Percentiles rank a stretch among this genome's conserved stretches.
These are phyloP conservation scores for Leptothorax acervorum DNA, from an alignment of 2,888 invertebrate genomes.

Conservation along the genomic window DNA sequence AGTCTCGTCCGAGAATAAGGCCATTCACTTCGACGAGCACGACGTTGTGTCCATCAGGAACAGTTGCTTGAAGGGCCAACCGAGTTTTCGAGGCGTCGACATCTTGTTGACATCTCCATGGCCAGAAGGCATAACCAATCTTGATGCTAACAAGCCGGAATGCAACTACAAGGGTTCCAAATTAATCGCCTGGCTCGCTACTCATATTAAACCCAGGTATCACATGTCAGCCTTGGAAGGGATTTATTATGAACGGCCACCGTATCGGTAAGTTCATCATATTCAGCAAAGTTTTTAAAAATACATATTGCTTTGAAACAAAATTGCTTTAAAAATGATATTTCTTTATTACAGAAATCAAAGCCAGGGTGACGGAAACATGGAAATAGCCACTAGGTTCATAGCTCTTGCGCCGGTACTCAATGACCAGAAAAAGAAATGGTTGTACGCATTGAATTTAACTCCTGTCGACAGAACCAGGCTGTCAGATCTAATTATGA, in stretches of 20 bases:
- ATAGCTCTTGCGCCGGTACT: constrained; percentile 94
- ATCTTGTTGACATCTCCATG: constrained; percentile 96
- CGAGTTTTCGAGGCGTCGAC: constrained; percentile 95
- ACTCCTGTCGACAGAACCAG: constrained; percentile 93
- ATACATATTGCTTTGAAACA: not conserved
- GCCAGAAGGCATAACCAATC: constrained; percentile 91
- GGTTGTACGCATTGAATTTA: constrained; percentile 96
- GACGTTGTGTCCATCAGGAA: constrained; percentile 91
- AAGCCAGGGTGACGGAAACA: constrained; percentile 89
- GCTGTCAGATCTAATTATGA: constrained; percentile 91
- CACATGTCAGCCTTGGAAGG: constrained; percentile 94
- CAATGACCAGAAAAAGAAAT: constrained; percentile 94
- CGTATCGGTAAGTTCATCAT: constrained; percentile 90
- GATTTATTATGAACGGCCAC: constrained; percentile 94
- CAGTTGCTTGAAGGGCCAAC: constrained; percentile 90
- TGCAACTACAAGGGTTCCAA: constrained; percentile 88
- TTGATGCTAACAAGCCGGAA: constrained; percentile 85
- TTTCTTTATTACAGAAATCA: constrained; percentile 88
- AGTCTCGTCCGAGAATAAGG: constrained; percentile 81
- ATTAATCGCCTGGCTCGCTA: constrained; percentile 92
- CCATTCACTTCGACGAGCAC: constrained; percentile 89
- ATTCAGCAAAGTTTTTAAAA: not conserved
- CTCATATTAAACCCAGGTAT: constrained; percentile 96
- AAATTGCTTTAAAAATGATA: constrained; percentile 15
- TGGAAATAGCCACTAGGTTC: constrained; percentile 95